Percentiles rank a stretch among this genome's conserved stretches.
Conservation (phyloP, 2,797 vertebrate genomes). For the Ciconia nigra region DNA sequence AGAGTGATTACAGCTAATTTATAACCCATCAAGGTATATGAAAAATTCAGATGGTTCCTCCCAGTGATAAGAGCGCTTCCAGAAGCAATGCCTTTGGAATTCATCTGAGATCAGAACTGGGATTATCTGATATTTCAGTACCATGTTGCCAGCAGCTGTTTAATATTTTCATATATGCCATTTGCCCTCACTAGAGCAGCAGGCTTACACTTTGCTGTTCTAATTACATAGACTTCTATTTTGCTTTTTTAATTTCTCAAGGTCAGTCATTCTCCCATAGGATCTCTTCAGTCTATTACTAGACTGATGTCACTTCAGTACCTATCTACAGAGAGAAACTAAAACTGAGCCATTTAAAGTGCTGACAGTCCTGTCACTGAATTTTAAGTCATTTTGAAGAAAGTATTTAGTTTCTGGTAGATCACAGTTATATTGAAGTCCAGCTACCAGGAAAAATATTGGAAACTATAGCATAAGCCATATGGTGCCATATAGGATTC, state of each 20-base stretch:
- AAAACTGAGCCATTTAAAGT: neutral
- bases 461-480: neutral
- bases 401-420: neutral
- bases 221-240: neutral
- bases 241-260: constrained; percentile 21
- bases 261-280: neutral
- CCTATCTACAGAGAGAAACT: neutral
- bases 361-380: neutral
- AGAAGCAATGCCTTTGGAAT: constrained; percentile 27
- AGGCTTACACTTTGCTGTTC: neutral
- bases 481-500: neutral
- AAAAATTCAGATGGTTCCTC: constrained; percentile 31
- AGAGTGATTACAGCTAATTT: constrained; percentile 7
- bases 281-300: neutral
- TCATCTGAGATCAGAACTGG: constrained; percentile 14
- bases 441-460: neutral
- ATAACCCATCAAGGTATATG: constrained; percentile 22
- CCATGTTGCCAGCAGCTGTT: neutral
- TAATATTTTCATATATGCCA: constrained; percentile 9
- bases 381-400: neutral
- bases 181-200: neutral
- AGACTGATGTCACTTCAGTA: neutral
- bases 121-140: constrained; percentile 39
- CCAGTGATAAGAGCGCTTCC: neutral
- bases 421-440: neutral